These are phyloP conservation scores for Adineta ricciae DNA, from an alignment of 2,888 invertebrate genomes.

Conservation along the genomic window DNA sequence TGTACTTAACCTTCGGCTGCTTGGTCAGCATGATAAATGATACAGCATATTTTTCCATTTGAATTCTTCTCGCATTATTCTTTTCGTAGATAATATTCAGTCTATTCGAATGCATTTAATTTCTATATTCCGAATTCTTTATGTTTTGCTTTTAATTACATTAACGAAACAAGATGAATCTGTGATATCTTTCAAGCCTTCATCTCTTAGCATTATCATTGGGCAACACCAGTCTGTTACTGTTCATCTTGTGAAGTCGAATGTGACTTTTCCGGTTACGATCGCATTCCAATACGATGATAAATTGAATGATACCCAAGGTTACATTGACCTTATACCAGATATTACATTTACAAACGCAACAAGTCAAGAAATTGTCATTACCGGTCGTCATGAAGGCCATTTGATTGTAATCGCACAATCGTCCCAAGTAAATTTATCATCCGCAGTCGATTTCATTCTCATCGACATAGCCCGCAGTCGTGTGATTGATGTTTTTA, in stretches of 20 bases:
- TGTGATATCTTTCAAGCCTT: neutral
- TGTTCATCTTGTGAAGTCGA: neutral
- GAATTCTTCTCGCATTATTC: too few species aligned
- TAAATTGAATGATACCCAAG: neutral
- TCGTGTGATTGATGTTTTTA: neutral
- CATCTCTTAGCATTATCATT: neutral
- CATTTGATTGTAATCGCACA: neutral
- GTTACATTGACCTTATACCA: neutral
- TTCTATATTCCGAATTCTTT: neutral
- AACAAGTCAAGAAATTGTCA: neutral
- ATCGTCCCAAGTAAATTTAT: neutral
- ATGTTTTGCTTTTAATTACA: neutral
- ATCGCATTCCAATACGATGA: neutral
- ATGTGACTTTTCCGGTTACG: neutral
- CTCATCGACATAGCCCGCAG: constrained; percentile 25
- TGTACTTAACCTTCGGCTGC: neutral
- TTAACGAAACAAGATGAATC: neutral
- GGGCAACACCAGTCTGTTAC: neutral
- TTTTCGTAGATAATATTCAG: too few species aligned
- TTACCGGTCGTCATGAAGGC: neutral
- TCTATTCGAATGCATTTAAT: neutral
- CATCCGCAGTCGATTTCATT: neutral
- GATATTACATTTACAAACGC: neutral
- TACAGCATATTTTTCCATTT: neutral
- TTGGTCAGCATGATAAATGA: neutral